Conservation (phyloP, 2,888 invertebrate species). For the Sphaerophoria taeniata region DNA sequence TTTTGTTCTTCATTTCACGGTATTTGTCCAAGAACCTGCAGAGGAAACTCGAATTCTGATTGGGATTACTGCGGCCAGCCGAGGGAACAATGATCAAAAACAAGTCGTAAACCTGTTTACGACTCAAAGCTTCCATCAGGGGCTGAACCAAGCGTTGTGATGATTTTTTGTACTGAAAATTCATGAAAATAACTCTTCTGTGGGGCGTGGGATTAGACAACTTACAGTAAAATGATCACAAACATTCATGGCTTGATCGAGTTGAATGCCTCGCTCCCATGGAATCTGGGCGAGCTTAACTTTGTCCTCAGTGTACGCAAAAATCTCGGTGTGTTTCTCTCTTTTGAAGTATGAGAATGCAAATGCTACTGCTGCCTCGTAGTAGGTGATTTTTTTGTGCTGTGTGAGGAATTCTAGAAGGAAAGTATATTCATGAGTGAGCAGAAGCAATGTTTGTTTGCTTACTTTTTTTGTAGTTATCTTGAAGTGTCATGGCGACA, state of each 20-base stretch:
- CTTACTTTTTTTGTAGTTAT: constrained; percentile 78
- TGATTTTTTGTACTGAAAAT: constrained; percentile 70
- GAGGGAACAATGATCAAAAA: constrained; percentile 81
- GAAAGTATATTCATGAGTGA: not conserved
- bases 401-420: constrained; percentile 76
- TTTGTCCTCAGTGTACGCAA: constrained; percentile 77
- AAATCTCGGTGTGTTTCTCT: constrained; percentile 77
- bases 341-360: constrained; percentile 80
- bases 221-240: constrained; percentile 65
- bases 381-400: constrained; percentile 76
- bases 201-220: not conserved
- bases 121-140: constrained; percentile 76
- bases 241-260: constrained; percentile 72
- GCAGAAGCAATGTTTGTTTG: not conserved
- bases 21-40: constrained; percentile 77
- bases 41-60: constrained; percentile 76
- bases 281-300: constrained; percentile 75
- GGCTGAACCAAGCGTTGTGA: constrained; percentile 77
- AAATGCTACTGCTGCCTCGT: constrained; percentile 79
- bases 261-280: constrained; percentile 76
- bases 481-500: constrained; percentile 80
- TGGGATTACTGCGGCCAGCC: constrained; percentile 79
- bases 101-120: constrained; percentile 78
- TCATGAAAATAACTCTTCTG: not conserved
- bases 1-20: constrained; percentile 77